These are phyloP conservation scores for Noturus placidus DNA, from an alignment of 2,113 vertebrate genomes.

Conservation along the genomic window DNA sequence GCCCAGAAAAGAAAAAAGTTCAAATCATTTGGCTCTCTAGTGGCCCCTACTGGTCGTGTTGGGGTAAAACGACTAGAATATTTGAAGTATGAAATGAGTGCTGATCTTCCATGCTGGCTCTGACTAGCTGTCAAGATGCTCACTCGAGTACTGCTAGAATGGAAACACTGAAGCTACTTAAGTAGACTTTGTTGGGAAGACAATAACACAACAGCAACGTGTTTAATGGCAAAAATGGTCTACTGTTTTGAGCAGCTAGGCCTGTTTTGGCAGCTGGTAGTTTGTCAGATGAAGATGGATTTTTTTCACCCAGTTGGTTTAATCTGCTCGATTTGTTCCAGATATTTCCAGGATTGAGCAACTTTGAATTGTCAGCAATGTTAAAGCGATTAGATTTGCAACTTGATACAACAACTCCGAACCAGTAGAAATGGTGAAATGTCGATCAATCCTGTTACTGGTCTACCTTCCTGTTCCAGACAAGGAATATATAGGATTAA, in stretches of 20 bases:
- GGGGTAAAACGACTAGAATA: background rate
- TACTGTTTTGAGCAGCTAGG: background rate
- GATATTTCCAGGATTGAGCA: background rate
- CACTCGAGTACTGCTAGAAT: background rate
- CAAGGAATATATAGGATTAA: background rate
- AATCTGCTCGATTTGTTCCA: background rate
- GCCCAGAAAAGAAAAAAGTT: background rate
- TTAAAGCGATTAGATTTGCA: background rate
- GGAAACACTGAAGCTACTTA: background rate
- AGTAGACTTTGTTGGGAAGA: background rate
- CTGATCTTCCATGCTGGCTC: background rate
- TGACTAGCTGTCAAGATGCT: background rate
- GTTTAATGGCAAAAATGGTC: background rate
- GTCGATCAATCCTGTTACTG: background rate
- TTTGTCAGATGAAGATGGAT: background rate
- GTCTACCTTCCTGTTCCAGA: background rate
- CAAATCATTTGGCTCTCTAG: background rate
- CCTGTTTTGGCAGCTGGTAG: background rate
- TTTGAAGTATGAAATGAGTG: background rate
- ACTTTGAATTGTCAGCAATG: background rate
- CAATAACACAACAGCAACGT: background rate
- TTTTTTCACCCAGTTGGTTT: background rate
- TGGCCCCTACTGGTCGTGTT: background rate
- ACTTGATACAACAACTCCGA: background rate
- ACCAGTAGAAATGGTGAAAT: background rate